Evolutionary conservation across 2,797 vertebrate species (phyloP), one percentile per base, ranked within the genome.

Genomic region (Trachops cirrhosus): DNA sequence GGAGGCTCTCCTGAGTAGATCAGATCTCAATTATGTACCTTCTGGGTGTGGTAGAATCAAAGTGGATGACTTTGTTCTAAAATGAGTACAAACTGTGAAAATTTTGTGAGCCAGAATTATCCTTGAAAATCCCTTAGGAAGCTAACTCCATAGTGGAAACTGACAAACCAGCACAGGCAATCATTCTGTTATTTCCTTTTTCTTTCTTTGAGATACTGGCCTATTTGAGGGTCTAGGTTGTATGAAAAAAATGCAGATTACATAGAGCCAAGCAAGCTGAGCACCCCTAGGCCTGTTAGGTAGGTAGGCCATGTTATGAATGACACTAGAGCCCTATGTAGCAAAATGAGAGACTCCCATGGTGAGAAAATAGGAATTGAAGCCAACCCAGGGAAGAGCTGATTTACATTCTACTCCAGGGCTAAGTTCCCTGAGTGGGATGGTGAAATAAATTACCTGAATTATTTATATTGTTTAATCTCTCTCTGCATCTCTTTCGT

Each of bases 391-490:
- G 86, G n/a, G 41, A 85, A 89, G 46, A 54, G n/a, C 5, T 21
- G 52, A 91, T 74, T 83, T 92, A 59, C 10, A 50, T 68, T 50
- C 70, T 26, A 59, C 54, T 54, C 24, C 2, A 59, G 14, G 54
- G 29, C 32, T 67, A 21, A 37, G 21, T 19, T 94, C 41, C 48
- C 41, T 86, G 44, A 62, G 59, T 52, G 37, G 18, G 9, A 52
- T 57, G 80, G 32, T 82, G 50, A 89, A 85, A 29, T 92, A 71
- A 86, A 77, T 86, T 71, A 83, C 15, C 41, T 75, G 3, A 22
- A 44, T 88, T 75, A 67, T 86, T 97, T 86, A 37, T 96, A 41
- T 89, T 59, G 9, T 44, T 92, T 89, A 62, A 70, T 91, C 95
- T 95, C 15, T 88, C 16, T 75, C 78, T 79, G 21, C 11, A 67